Conservation (phyloP, 2,797 vertebrate species). For the Vespertilio murinus region DNA sequence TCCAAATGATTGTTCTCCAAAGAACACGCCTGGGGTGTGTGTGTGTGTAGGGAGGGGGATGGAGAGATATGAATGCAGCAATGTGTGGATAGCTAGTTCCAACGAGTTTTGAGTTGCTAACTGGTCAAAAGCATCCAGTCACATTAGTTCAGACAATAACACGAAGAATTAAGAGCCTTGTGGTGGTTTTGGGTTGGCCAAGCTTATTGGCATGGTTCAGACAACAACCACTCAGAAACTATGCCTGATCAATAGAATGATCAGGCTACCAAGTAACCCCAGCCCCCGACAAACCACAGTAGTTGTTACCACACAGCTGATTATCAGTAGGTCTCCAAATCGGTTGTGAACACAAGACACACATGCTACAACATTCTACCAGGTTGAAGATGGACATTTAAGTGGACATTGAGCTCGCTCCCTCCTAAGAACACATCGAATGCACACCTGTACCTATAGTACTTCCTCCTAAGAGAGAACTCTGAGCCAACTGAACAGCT, state of each 20-base stretch:
- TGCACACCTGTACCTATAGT: neutral
- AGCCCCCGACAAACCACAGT: neutral
- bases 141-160: neutral
- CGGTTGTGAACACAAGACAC: neutral
- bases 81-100: slow-evolving; percentile 20
- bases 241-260: neutral
- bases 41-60: neutral
- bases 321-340: neutral
- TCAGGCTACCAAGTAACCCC: neutral
- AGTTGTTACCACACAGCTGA: neutral
- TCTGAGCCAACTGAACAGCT: neutral
- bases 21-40: neutral
- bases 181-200: neutral
- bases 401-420: neutral
- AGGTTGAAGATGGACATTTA: neutral
- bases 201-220: neutral
- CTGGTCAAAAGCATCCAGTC: neutral
- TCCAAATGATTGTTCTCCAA: slow-evolving; percentile 48
- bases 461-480: neutral
- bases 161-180: neutral
- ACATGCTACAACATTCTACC: neutral
- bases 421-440: neutral
- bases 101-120: neutral
- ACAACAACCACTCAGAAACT: neutral
- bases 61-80: neutral